Evolutionary conservation across 2,797 vertebrate species (phyloP), one percentile per base, ranked within the genome.

Genomic region (Gadopsis marmoratus): DNA sequence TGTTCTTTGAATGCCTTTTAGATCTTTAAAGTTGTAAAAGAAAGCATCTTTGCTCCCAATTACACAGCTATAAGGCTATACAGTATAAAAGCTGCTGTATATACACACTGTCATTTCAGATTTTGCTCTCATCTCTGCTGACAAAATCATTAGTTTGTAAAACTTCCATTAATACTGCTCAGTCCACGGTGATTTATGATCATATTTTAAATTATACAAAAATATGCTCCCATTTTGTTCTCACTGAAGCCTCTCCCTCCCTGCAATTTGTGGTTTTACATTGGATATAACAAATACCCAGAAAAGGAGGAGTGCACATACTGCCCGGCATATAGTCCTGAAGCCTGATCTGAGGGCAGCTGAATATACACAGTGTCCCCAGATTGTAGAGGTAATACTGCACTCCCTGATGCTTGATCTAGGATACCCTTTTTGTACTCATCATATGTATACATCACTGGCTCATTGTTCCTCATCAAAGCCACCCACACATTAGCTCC

Each of bases 291-390:
- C 95, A 99, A 96, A 95, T 97, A 99, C 85, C 98, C 98, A 86
- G 98, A 99, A 93, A 99, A 99, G 79, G 98, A 99, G 0, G 98
- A 99, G 85, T 99, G 98, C 80, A 99, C 97, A 0, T 99, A 99
- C 60, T 99, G 96, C 78, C 97, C 98, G 0, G 98, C 97, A 73
- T 99, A 99, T 78, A 99, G 97, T 96, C 98, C 98, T 17, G 98
- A 95, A 0, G 98, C 98, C 93, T 99, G 97, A 87, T 99, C 97
- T 2, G 98, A 99, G 67, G 98, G 98, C 94, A 99, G 93, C 82
- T 99, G 97, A 83, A 99, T 94, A 67, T 98, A 96, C 75, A 99
- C 97, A 45, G 95, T 96, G 94, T 99, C 98, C 66, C 98, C 98
- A 0, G 91, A 93, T 91, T 96, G 96, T 59, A 99, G 95, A 68